phyloP scores from a whole-genome alignment of 1,140 invertebrate genomes.

The Lerema accius region DNA sequence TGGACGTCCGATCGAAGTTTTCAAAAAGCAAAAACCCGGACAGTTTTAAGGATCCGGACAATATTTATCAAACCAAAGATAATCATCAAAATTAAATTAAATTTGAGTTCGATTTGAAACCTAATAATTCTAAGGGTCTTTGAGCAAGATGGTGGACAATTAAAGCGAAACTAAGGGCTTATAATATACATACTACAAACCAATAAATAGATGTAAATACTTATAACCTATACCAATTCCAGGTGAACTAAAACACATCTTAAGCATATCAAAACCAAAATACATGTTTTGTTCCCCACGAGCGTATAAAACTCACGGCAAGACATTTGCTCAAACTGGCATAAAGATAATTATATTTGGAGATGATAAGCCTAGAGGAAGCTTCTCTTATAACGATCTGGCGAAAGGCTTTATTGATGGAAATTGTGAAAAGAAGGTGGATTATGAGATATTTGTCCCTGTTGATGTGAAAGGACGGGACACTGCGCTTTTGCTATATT shows the following conservation, averaged over 20 bases:
- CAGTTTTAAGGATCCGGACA: too few species aligned
- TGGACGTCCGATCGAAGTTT: too few species aligned
- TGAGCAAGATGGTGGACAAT: too few species aligned
- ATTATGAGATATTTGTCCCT: constrained; percentile 57
- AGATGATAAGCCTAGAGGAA: constrained; percentile 35
- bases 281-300: constrained; percentile 68
- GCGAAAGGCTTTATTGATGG: constrained; percentile 30
- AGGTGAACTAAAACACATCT: constrained; percentile 79
- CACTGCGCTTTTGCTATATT: constrained; percentile 77
- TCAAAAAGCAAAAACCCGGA: too few species aligned
- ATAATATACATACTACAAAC: too few species aligned
- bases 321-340: constrained; percentile 35
- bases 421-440: constrained; percentile 37
- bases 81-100: too few species aligned
- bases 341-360: constrained; percentile 53
- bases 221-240: too few species aligned
- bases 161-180: too few species aligned
- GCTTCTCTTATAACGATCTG: constrained; percentile 46
- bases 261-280: constrained; percentile 81
- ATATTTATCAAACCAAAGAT: too few species aligned
- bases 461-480: constrained; percentile 58
- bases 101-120: too few species aligned
- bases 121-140: too few species aligned
- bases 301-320: constrained; percentile 45
- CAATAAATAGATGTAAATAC: too few species aligned